Evolutionary conservation across 2,888 invertebrate species (phyloP).

Genomic region (Calameuta idolon): DNA sequence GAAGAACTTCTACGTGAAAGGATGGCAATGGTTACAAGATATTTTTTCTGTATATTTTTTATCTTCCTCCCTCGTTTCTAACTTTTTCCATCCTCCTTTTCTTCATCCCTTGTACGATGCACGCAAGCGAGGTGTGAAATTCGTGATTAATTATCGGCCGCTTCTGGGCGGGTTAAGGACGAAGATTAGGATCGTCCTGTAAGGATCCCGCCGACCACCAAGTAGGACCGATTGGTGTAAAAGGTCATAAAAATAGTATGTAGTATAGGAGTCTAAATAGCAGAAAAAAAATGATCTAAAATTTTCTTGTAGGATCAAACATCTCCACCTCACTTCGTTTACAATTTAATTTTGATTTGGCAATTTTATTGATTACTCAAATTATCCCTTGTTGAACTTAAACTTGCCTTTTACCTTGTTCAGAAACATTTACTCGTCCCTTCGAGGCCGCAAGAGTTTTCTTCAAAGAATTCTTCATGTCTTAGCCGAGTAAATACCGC

Average conservation of each 20-base stretch:
- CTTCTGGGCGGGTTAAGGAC: constrained; percentile 31
- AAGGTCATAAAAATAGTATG: background rate
- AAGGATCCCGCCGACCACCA: background rate
- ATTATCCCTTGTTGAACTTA: background rate
- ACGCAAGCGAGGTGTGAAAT: constrained; percentile 54
- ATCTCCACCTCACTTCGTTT: background rate
- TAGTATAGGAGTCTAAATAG: background rate
- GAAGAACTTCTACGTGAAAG: background rate
- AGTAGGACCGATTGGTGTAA: background rate
- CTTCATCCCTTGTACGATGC: constrained; percentile 17
- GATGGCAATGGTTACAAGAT: background rate
- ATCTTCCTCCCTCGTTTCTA: constrained; percentile 1
- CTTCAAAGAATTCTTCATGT: background rate
- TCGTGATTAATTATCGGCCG: constrained; percentile 55
- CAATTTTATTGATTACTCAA: background rate
- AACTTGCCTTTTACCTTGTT: background rate
- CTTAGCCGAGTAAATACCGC: background rate
- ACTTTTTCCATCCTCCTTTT: constrained; percentile 29
- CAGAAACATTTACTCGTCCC: background rate
- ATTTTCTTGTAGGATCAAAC: background rate
- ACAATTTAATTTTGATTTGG: background rate
- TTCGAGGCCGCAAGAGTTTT: background rate
- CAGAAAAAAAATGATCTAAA: background rate
- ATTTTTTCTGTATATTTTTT: background rate
- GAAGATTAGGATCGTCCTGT: constrained; percentile 31